These are phyloP conservation scores for Apis florea DNA, from an alignment of 1,140 invertebrate species.

Conservation along the genomic window DNA sequence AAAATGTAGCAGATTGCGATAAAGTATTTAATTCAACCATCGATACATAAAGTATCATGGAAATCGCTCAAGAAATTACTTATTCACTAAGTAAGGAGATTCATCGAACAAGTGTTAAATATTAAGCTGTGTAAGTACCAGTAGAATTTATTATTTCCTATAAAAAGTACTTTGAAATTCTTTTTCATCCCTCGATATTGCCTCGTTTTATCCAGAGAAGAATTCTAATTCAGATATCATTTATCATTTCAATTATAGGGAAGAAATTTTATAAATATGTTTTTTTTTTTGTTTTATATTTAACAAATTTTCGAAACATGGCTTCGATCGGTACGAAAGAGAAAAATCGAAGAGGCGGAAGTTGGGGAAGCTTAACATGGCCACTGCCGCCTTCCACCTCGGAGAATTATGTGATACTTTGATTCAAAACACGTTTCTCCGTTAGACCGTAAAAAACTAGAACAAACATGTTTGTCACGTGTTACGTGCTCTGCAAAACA, in stretches of 20 bases:
- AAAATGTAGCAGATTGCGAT: too few relatives aligned
- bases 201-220: too few relatives aligned
- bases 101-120: neutral
- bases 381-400: too few relatives aligned
- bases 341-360: constrained; percentile 33
- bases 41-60: too few relatives aligned
- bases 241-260: neutral
- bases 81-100: too few relatives aligned
- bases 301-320: neutral
- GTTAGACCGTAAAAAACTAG: constrained; percentile 49
- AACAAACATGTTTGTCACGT: constrained; percentile 51
- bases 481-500: constrained; percentile 26
- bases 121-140: neutral
- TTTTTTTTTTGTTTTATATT: neutral
- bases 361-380: constrained; percentile 27
- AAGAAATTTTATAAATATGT: neutral
- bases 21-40: too few relatives aligned
- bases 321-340: neutral
- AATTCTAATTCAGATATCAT: neutral
- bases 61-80: too few relatives aligned
- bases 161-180: neutral
- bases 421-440: constrained; percentile 50
- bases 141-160: neutral
- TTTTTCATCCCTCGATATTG: neutral
- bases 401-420: constrained; percentile 48